Evolutionary conservation across 1,140 invertebrate species (phyloP), one percentile per base, ranked within the genome.

Genomic region (Drosophila azteca): DNA sequence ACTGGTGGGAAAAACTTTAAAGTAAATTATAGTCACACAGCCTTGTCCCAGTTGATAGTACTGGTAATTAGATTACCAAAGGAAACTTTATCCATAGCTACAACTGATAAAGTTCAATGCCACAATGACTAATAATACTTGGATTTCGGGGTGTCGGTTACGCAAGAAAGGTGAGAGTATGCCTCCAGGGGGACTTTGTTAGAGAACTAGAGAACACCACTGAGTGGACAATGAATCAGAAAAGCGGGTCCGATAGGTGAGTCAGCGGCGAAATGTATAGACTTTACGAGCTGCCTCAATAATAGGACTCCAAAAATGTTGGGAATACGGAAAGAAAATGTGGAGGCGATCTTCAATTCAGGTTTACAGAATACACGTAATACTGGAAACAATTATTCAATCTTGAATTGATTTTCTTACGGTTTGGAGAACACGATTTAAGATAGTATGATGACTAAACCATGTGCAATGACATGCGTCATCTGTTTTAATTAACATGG

Each of bases 41-140:
- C 59, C 76, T 79, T 76, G 54, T 63, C 43, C 62, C 66, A 80
- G 58, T 80, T 76, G 65, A 79, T 83, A 79, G 70, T 72, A 11
- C 11, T 39, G 11, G 41, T 69, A 69, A 69, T 69, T 65, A 43
- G 61, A 80, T 85, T 65, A 77, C 11, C 57, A 41, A 59, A 58
- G 64, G 72, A 73, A 84, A 69, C 13, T 60, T 69, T 62, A 44
- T 39, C 43, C 60, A 49, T 31, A 26, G 9, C 6, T 54, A 8
- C 29, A 31, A 8, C 51, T 58, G 51, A 55, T 49, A 55, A 57
- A 50, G 60, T 35, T 48, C 57, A 65, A 50, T n/a, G 53, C 68
- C 39, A 65, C 64, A 69, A 69, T 84, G 81, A 85, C 49, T 84
- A 80, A 80, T 61, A 62, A 68, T 31, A 53, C 46, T 49, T 51